Evolutionary conservation across 1,140 invertebrate genomes (phyloP).

Genomic region (Diplogasteroides magnus): DNA sequence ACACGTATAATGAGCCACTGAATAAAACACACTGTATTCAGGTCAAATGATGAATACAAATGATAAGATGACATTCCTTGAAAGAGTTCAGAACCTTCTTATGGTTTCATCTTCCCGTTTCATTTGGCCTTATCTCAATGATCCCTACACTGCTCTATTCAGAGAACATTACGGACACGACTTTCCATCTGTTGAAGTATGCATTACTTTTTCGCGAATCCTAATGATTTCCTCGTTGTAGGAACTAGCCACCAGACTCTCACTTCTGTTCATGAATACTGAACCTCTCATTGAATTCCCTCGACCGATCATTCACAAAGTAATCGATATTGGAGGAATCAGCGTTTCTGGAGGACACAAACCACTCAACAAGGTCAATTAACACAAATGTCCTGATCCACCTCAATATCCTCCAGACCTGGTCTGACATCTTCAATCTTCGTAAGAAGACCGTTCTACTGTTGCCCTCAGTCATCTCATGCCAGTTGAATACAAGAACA

Average conservation of each 20-base stretch:
- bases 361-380: background rate
- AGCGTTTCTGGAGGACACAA: background rate
- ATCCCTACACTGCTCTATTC: too few species aligned
- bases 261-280: constrained; percentile 3
- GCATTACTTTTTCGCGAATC: too few species aligned
- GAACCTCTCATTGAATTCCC: constrained; percentile 15
- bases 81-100: background rate
- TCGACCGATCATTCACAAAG: constrained; percentile 12
- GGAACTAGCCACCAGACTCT: too few species aligned
- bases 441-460: background rate
- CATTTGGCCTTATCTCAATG: background rate
- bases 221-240: too few species aligned
- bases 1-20: background rate
- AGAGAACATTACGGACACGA: too few species aligned
- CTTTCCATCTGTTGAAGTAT: too few species aligned
- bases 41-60: background rate
- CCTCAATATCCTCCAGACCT: too few species aligned
- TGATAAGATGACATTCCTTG: background rate
- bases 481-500: background rate
- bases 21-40: background rate
- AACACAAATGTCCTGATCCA: constrained; percentile 6
- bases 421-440: background rate
- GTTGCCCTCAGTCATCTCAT: background rate
- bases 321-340: constrained; percentile 19
- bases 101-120: background rate